Conservation (phyloP, 2,797 vertebrate species). For the Phoebastria nigripes region DNA sequence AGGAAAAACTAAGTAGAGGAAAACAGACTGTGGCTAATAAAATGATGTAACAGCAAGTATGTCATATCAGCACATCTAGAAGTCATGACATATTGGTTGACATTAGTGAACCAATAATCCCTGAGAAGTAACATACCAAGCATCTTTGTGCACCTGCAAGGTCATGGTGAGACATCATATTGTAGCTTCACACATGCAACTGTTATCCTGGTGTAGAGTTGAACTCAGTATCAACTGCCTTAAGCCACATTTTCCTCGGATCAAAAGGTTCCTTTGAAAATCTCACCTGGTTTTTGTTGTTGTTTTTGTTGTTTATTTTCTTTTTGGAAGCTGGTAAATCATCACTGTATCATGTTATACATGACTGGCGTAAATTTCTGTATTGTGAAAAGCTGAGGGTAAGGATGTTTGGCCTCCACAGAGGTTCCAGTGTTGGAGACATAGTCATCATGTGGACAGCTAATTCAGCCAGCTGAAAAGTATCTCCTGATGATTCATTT, state of each 20-base stretch:
- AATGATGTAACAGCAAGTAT: neutral
- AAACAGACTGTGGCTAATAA: neutral
- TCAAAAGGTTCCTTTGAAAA: neutral
- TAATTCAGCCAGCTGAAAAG: neutral
- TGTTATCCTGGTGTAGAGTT: neutral
- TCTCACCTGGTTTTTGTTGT: neutral
- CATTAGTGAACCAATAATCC: neutral
- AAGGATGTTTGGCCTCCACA: neutral
- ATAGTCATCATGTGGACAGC: neutral
- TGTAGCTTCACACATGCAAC: neutral
- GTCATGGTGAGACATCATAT: neutral
- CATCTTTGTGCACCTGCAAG: neutral
- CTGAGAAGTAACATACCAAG: neutral
- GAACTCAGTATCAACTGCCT: too few relatives aligned
- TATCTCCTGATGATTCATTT: neutral
- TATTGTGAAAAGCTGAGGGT: neutral
- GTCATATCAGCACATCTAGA: accelerated
- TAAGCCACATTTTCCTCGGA: neutral
- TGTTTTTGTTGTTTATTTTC: neutral
- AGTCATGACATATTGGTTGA: neutral
- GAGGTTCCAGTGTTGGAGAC: neutral
- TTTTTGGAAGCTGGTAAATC: neutral
- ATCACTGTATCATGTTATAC: neutral
- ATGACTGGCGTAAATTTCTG: neutral
- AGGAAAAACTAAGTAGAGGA: neutral